phyloP scores from a whole-genome alignment of 2,113 vertebrate species.

The Chaetodon auriga region DNA sequence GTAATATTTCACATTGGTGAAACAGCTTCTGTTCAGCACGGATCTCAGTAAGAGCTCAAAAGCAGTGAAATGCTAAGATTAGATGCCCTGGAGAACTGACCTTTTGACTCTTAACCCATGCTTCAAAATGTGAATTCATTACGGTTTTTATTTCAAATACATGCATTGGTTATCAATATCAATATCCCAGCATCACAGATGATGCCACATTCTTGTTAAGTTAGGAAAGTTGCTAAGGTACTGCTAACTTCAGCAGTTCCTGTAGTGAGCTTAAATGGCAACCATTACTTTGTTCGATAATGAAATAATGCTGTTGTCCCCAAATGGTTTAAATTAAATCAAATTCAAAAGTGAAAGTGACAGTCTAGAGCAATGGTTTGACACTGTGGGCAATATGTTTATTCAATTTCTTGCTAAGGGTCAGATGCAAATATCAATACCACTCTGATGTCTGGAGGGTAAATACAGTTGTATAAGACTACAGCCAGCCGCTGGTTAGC shows the following conservation, averaged over 20 bases:
- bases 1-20: conserved; percentile 55
- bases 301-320: not conserved
- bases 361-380: not conserved
- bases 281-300: not conserved
- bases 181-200: not conserved
- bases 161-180: not conserved
- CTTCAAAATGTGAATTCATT: conserved; percentile 17
- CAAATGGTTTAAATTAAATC: not conserved
- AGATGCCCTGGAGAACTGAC: conserved; percentile 21
- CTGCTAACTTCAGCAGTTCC: not conserved
- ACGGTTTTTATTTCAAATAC: conserved; percentile 11
- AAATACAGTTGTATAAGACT: too few relatives aligned
- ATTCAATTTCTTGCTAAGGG: not conserved
- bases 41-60: conserved; percentile 23
- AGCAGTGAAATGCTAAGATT: conserved; percentile 29
- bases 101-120: conserved; percentile 2
- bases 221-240: not conserved
- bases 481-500: too few relatives aligned
- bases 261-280: too few relatives aligned
- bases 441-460: not conserved
- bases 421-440: not conserved
- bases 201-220: not conserved
- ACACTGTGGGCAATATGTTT: not conserved
- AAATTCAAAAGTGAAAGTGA: not conserved
- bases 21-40: conserved; percentile 36